These are phyloP conservation scores for Micrasema longulum DNA, from an alignment of 1,140 invertebrate species.

Conservation along the genomic window DNA sequence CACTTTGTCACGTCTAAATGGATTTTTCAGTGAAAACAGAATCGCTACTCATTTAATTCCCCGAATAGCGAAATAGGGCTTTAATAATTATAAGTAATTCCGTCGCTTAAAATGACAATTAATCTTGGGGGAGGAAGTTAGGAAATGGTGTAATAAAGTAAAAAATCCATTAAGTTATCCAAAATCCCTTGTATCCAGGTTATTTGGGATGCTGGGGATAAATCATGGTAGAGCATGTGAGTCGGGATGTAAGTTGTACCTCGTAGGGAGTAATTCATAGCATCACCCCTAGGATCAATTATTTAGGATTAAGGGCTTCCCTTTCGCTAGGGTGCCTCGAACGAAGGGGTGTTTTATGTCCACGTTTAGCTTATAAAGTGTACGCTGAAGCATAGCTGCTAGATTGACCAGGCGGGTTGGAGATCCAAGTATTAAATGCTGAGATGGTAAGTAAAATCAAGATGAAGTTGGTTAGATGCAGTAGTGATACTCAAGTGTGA, in stretches of 20 bases:
- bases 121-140: no score
- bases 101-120: no score
- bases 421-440: no score
- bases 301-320: conserved; percentile 45
- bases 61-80: no score
- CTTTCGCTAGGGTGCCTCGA: neutral
- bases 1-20: no score
- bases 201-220: conserved; percentile 33
- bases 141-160: no score
- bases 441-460: neutral
- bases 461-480: neutral
- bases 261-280: conserved; percentile 43
- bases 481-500: neutral
- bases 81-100: no score
- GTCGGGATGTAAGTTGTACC: conserved; percentile 25
- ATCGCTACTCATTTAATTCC: no score
- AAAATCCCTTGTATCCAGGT: conserved; percentile 26
- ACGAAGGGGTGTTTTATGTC: conserved; percentile 15
- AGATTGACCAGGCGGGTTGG: neutral
- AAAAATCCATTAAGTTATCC: conserved; percentile 19
- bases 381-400: neutral
- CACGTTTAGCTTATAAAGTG: neutral
- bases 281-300: conserved; percentile 44
- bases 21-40: no score
- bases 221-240: conserved; percentile 37